phyloP scores from a whole-genome alignment of 2,113 vertebrate genomes.

The Ceuthmochares aereus region DNA sequence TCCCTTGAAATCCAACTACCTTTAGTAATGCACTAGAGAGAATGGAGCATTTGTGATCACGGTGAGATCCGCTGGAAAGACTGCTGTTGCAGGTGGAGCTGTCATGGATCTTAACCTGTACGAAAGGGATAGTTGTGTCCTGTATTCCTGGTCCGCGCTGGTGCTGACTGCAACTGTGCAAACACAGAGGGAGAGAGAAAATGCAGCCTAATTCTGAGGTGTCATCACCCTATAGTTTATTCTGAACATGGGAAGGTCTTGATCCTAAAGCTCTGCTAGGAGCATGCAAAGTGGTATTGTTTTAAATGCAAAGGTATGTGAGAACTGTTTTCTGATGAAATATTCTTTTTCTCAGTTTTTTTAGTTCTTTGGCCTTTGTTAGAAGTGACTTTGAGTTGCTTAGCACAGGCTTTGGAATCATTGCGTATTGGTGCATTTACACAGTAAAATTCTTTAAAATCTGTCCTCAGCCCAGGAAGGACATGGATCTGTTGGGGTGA shows the following conservation, averaged over 20 bases:
- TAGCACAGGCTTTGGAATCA: not conserved
- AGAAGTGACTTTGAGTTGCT: not conserved
- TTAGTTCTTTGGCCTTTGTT: not conserved
- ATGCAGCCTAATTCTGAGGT: rapidly evolving
- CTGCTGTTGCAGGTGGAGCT: not conserved
- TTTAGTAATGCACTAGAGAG: not conserved
- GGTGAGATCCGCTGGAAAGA: not conserved
- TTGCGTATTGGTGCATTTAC: not conserved
- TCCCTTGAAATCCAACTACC: not conserved
- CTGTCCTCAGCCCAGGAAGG: not conserved
- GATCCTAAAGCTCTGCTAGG: not conserved
- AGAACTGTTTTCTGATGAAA: rapidly evolving
- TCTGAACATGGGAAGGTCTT: not conserved
- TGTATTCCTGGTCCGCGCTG: not conserved
- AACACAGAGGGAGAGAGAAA: not conserved
- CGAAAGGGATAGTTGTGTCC: not conserved
- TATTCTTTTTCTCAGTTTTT: not conserved
- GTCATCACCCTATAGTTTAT: not conserved
- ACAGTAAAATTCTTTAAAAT: not conserved
- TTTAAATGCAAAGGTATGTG: not conserved
- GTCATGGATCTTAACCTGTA: rapidly evolving
- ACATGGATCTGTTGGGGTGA: too few relatives aligned
- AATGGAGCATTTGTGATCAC: not conserved
- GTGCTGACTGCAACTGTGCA: rapidly evolving
- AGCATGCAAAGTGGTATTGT: rapidly evolving